Percentiles rank a stretch among this genome's conserved stretches.
phyloP scores from a whole-genome alignment of 1,140 invertebrate genomes.

The Eriosoma lanigerum region DNA sequence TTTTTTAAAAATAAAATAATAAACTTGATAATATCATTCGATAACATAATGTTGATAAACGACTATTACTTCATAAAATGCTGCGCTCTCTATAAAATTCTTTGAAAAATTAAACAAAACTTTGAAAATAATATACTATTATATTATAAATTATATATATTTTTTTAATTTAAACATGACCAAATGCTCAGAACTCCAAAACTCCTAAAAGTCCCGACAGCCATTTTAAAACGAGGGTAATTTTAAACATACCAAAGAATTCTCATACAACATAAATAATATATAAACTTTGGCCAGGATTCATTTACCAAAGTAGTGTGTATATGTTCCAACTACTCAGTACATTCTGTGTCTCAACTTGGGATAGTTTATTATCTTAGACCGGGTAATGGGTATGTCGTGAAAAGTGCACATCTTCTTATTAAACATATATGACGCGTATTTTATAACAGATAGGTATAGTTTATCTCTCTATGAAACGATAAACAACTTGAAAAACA shows the following conservation, averaged over 20 bases:
- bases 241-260: background rate
- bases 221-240: background rate
- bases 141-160: background rate
- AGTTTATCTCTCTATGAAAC: background rate
- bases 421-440: background rate
- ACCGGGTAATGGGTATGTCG: background rate
- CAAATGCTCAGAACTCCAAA: background rate
- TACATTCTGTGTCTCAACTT: background rate
- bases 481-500: no score
- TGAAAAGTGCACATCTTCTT: background rate
- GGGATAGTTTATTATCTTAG: background rate
- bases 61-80: no score
- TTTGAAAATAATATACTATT: background rate
- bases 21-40: no score
- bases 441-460: background rate
- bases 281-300: background rate
- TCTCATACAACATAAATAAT: conserved; percentile 1
- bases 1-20: no score
- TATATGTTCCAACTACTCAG: background rate
- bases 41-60: no score
- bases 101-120: no score
- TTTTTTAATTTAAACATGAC: background rate
- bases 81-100: no score
- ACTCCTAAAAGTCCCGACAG: background rate
- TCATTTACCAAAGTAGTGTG: background rate